Base-by-base conservation (phyloP, 2,888 invertebrate species). In the Fabriciana adippe region DNA sequence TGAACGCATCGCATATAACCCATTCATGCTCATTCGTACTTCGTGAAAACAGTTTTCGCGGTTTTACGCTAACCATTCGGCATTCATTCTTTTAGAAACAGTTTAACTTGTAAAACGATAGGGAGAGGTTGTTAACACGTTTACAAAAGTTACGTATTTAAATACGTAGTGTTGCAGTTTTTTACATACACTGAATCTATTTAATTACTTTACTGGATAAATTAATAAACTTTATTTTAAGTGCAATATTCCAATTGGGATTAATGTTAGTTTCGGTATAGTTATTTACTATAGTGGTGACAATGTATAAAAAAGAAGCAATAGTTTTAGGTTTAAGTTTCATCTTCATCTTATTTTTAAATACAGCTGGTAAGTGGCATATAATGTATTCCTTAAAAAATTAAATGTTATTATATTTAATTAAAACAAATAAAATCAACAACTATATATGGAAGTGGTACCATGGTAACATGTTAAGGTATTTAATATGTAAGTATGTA, bases 281-380 rank as follows among this genome's bases (percentile, higher is more conserved):
- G 54, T 41, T 45, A 35, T 21, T 45, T 41, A 61, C 21, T 55
- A 57, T 2, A 51, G 51, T 61, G 57, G 64, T 61, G 60, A 72
- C 55, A 67, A 88, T 89, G 87, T 81, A 73, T 75, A 85, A 81
- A 79, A 74, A 80, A 72, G 74, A 80, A 72, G 66, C 81, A 68
- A 72, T 72, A 66, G 62, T 86, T 76, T 78, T 79, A 75, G 79
- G 81, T 77, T 80, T 86, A 55, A 73, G 85, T 62, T 55, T 82
- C 51, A 71, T 86, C 69, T 70, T 84, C 31, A 16, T 59, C n/a
- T n/a, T 59, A 61, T 69, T 78, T 66, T 55, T 85, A 59, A 79
- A 79, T 75, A 70, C 78, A 67, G 77, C 81, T 48, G 87, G 89
- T 90, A 83, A 87, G 88, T 82, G 6, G 15, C 50, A 51, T 18